Conservation (phyloP, 1,140 invertebrate genomes). For the Oryctes rhinoceros region DNA sequence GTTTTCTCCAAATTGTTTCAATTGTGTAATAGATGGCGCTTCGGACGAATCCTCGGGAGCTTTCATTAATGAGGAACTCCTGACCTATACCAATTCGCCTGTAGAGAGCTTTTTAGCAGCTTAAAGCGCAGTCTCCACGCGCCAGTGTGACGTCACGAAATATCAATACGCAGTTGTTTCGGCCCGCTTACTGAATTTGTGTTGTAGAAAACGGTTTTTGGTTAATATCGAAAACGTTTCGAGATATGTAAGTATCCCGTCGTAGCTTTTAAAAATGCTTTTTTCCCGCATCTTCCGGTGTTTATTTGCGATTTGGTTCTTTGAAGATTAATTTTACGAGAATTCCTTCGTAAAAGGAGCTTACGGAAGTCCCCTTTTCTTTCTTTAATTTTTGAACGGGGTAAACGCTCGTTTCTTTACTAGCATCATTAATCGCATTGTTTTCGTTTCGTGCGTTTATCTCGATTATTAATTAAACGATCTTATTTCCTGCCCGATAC, state of each 20-base stretch:
- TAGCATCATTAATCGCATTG: not conserved
- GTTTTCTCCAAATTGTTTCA: too few species aligned
- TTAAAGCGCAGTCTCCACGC: slow-evolving; percentile 48
- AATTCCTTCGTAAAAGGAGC: too few species aligned
- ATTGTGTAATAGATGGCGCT: not conserved
- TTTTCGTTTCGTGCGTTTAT: too few species aligned
- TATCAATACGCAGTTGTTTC: slow-evolving; percentile 48
- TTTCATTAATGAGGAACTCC: slow-evolving; percentile 29
- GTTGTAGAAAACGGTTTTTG: slow-evolving; percentile 41
- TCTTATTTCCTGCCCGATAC: too few species aligned
- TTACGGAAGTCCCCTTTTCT: too few species aligned
- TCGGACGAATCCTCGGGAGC: too few species aligned
- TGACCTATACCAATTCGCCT: slow-evolving; percentile 46
- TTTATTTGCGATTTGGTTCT: too few species aligned
- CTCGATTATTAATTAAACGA: too few species aligned
- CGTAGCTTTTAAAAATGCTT: not conserved
- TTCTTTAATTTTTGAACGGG: too few species aligned
- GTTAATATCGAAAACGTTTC: slow-evolving; percentile 36
- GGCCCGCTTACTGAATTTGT: slow-evolving; percentile 43
- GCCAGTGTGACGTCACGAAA: slow-evolving; percentile 54
- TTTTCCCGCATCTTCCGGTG: too few species aligned
- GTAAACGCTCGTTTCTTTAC: not conserved
- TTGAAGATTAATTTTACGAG: too few species aligned
- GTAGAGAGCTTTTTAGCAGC: not conserved
- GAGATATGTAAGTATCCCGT: slow-evolving; percentile 49